Base-by-base conservation (phyloP, 2,797 vertebrate species). In the Protonibea diacanthus region DNA sequence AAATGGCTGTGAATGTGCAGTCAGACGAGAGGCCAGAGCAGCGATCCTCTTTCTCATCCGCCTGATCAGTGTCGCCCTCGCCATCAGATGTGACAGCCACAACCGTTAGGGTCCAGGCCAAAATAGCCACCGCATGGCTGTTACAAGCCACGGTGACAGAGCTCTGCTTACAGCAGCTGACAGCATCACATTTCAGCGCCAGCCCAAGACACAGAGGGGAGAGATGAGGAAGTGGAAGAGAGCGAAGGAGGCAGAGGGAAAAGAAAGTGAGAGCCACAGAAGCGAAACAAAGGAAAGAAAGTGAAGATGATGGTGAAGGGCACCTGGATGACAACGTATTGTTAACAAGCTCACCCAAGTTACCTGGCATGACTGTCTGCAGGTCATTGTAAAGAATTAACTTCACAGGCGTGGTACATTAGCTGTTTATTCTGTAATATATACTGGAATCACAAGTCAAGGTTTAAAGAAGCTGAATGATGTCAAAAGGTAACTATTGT, bases 21-120 rank as follows among this genome's bases (percentile, higher is more conserved):
- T 51, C 2, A 17, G 64, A 57, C 11, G 6, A 21, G 65, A 74
- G 70, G 48, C 59, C 10, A 5, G 74, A 71, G 71, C 2, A 52
- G 29, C 7, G 9, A 63, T 66, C 76, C 69, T 42, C 62, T 20
- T 56, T 63, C 55, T 59, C 27, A 17, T 38, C 72, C 56, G 76
- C 86, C 88, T 90, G 89, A 92, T 94, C 92, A 93, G 82, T 17
- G 52, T 71, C 48, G 33, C 77, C 78, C 80, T 79, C 47, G 13
- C 77, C 91, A 92, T 94, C 85, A 91, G 90, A 88, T 89, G 89
- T 93, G 93, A 94, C 93, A 94, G 89, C 84, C 93, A 89, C 90
- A 90, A 91, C 84, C 83, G 71, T 91, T 84, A 78, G 80, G 82
- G 89, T 87, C 88, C 83, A 78, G 57, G 79, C 91, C 92, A 89